Conservation (phyloP, 1,140 invertebrate genomes). For the Helicorthomorpha holstii region DNA sequence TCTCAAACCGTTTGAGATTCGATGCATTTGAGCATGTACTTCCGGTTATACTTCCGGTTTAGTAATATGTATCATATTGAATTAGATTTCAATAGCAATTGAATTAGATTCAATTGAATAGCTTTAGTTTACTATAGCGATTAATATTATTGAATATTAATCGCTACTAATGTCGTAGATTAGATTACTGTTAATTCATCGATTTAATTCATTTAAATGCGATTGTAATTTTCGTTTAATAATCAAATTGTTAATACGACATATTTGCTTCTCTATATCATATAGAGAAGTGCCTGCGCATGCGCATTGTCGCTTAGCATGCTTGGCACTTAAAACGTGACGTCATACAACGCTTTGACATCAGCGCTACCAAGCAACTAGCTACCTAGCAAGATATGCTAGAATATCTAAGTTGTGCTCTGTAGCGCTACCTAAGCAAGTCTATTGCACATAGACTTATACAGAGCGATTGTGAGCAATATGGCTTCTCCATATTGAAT, state of each 20-base stretch:
- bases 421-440: background rate
- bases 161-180: background rate
- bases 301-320: background rate
- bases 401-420: background rate
- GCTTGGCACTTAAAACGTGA: background rate
- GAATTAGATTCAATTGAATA: background rate
- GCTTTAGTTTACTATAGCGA: background rate
- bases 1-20: background rate
- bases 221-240: background rate
- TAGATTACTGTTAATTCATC: background rate
- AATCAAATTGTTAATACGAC: background rate
- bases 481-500: background rate
- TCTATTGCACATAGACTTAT: background rate
- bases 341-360: background rate
- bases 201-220: background rate
- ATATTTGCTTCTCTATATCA: background rate
- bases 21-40: background rate
- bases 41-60: background rate
- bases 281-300: background rate
- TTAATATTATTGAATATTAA: background rate
- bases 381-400: background rate
- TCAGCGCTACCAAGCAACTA: background rate
- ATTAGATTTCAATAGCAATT: background rate
- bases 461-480: background rate
- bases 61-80: background rate